These are phyloP conservation scores for Pyrochroa serraticornis DNA, from an alignment of 2,888 invertebrate genomes.

Conservation along the genomic window DNA sequence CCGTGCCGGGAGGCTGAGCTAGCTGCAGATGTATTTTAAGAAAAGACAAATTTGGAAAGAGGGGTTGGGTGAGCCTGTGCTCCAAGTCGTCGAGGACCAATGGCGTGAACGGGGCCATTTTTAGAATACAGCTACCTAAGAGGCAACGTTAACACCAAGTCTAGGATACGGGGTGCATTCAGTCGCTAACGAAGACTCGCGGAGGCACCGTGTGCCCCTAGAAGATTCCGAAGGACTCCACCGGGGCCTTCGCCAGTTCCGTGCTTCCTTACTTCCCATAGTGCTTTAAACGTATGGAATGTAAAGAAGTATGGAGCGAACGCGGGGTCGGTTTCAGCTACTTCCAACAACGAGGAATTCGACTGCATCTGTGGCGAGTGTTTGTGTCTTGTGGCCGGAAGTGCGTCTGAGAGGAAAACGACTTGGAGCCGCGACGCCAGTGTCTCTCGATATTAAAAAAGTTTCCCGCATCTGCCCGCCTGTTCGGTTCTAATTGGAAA, in stretches of 20 bases:
- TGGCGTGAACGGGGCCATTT: constrained; percentile 58
- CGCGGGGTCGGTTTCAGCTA: constrained; percentile 40
- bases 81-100: constrained; percentile 49
- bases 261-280: constrained; percentile 98
- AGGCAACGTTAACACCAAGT: constrained; percentile 48
- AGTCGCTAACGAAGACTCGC: constrained; percentile 59
- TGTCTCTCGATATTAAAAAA: constrained; percentile 39
- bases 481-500: constrained; percentile 45
- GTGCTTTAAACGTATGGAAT: constrained; percentile 87
- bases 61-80: constrained; percentile 52
- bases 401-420: constrained; percentile 32
- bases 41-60: constrained; percentile 83
- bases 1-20: constrained; percentile 43
- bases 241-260: constrained; percentile 67
- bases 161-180: constrained; percentile 47
- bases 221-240: constrained; percentile 3
- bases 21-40: constrained; percentile 72
- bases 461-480: constrained; percentile 30
- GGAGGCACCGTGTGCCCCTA: constrained; percentile 54
- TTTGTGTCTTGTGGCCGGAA: constrained; percentile 33
- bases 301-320: constrained; percentile 95
- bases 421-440: constrained; percentile 25
- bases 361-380: constrained; percentile 19
- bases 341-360: constrained; percentile 13
- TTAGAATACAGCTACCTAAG: constrained; percentile 56